These are phyloP conservation scores for western clawed frog (Xenopus tropicalis) DNA, from an alignment of 2,113 vertebrate species.

Conservation along the genomic window DNA sequence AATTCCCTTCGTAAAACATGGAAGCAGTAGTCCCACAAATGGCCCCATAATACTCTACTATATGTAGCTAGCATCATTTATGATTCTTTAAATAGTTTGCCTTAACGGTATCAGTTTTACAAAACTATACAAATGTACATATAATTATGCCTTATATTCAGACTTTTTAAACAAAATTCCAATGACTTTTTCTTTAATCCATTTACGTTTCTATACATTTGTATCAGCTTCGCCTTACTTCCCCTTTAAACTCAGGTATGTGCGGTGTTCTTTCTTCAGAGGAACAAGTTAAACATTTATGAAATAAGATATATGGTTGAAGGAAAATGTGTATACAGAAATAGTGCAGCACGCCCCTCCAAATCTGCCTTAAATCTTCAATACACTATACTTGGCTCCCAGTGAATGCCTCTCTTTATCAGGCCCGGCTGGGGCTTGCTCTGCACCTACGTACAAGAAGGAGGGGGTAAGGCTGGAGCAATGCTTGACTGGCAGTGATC, in stretches of 20 bases:
- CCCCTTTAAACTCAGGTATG: neutral
- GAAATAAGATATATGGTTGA: neutral
- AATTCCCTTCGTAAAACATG: too few relatives aligned
- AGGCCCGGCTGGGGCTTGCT: slow-evolving; percentile 15
- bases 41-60: too few relatives aligned
- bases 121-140: too few relatives aligned
- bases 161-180: too few relatives aligned
- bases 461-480: neutral
- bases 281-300: neutral
- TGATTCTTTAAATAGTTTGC: too few relatives aligned
- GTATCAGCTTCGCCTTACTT: neutral
- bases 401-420: slow-evolving; percentile 39
- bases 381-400: slow-evolving; percentile 10
- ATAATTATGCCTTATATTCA: too few relatives aligned
- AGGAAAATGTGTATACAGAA: slow-evolving; percentile 16
- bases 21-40: too few relatives aligned
- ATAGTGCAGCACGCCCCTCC: slow-evolving; percentile 1
- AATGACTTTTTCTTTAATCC: too few relatives aligned
- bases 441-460: slow-evolving; percentile 22
- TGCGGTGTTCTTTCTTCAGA: neutral
- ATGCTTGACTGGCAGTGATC: slow-evolving; percentile 36
- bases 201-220: neutral
- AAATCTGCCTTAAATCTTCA: slow-evolving; percentile 30
- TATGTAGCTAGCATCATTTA: too few relatives aligned
- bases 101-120: too few relatives aligned